Evolutionary conservation across 1,140 invertebrate genomes (phyloP).

Genomic region (Medauroidea extradentata): DNA sequence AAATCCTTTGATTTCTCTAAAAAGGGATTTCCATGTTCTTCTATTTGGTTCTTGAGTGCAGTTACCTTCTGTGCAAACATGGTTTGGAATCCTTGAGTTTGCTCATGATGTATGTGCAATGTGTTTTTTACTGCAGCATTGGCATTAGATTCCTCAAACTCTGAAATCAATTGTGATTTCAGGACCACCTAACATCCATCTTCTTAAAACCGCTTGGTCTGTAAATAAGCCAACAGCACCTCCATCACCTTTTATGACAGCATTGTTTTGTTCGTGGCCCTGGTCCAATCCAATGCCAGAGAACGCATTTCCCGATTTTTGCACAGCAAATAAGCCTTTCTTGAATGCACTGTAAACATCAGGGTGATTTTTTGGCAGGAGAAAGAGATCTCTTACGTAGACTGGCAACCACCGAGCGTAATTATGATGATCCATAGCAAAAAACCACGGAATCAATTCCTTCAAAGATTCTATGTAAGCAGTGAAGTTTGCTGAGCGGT

Average conservation of each 20-base stretch:
- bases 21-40: slow-evolving; percentile 6
- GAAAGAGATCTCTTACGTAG: slow-evolving; percentile 9
- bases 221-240: slow-evolving; percentile 27
- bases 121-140: not conserved
- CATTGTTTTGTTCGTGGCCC: slow-evolving; percentile 30
- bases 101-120: slow-evolving; percentile 11
- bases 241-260: slow-evolving; percentile 27
- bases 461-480: slow-evolving; percentile 11
- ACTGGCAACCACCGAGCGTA: slow-evolving; percentile 25
- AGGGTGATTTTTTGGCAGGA: not conserved
- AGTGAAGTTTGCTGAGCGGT: slow-evolving; percentile 6
- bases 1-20: not conserved
- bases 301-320: slow-evolving; percentile 15
- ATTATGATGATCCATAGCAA: slow-evolving; percentile 16
- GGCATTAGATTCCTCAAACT: not conserved
- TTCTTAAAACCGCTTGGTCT: slow-evolving; percentile 23
- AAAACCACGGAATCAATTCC: slow-evolving; percentile 11
- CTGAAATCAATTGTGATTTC: not conserved
- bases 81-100: slow-evolving; percentile 1
- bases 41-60: slow-evolving; percentile 1
- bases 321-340: slow-evolving; percentile 13
- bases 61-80: slow-evolving; percentile 10
- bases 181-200: slow-evolving; percentile 19
- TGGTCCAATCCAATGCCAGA: slow-evolving; percentile 25
- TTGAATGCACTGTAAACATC: slow-evolving; percentile 6